Evolutionary conservation across 2,888 invertebrate genomes (phyloP).

Genomic region (Microlaimidae sp.): DNA sequence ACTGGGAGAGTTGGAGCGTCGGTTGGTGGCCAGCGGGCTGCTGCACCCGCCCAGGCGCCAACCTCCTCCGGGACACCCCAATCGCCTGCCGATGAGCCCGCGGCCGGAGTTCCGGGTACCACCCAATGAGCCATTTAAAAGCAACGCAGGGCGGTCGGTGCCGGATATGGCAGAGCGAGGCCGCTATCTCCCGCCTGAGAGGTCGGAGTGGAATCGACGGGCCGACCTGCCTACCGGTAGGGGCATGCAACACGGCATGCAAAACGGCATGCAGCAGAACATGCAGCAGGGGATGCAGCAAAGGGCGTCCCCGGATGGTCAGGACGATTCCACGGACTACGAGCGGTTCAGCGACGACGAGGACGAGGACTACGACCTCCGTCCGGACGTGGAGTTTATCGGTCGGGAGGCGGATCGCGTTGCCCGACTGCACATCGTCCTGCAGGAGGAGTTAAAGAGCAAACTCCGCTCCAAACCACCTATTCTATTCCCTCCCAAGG

Average conservation of each 20-base stretch:
- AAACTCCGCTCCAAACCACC: constrained; percentile 48
- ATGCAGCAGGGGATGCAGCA: constrained; percentile 19
- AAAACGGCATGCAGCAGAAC: constrained; percentile 7
- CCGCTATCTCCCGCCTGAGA: constrained; percentile 19
- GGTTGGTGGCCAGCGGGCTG: constrained; percentile 36
- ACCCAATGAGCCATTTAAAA: too few species aligned
- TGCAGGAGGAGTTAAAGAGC: constrained; percentile 71
- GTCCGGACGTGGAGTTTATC: background rate
- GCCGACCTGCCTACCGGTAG: too few species aligned
- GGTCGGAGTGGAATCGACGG: background rate
- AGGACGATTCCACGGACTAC: background rate
- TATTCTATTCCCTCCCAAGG: constrained; percentile 70
- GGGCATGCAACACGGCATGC: too few species aligned
- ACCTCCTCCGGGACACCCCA: too few species aligned
- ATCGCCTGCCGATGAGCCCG: background rate
- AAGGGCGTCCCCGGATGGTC: constrained; percentile 17
- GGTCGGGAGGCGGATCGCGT: constrained; percentile 36
- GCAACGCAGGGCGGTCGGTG: too few species aligned
- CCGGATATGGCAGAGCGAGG: too few species aligned
- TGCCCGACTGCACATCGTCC: constrained; percentile 64
- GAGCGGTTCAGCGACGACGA: background rate
- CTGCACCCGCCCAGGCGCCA: constrained; percentile 17
- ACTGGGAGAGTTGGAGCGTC: constrained; percentile 58
- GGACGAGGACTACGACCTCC: background rate
- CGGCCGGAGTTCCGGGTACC: background rate